Evolutionary conservation across 1,140 invertebrate species (phyloP).

Genomic region (Matsumurasca onukii): DNA sequence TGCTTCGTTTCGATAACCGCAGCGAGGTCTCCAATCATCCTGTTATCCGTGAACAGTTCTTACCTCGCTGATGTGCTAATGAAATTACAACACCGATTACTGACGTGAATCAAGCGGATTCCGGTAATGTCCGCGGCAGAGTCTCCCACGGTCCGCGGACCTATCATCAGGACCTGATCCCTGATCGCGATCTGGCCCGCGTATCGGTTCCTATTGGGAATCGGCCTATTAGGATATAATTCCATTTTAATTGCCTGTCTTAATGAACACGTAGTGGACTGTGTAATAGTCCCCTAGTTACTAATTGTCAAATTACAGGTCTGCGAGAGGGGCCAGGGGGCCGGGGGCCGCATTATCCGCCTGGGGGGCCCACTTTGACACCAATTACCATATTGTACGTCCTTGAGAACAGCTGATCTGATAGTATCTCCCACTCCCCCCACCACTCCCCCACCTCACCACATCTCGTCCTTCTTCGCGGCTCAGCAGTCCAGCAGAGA

Average conservation of each 20-base stretch:
- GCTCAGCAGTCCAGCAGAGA: not conserved
- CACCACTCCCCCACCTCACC: no score
- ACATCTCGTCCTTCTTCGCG: not conserved
- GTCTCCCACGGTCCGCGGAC: not conserved
- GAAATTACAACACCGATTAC: no score
- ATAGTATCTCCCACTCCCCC: not conserved
- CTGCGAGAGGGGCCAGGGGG: not conserved
- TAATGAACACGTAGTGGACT: conserved; percentile 17
- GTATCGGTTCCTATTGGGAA: not conserved
- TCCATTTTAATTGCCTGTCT: conserved; percentile 19
- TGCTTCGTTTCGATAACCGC: no score
- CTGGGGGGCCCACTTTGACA: conserved; percentile 17
- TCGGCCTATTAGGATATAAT: conserved; percentile 20
- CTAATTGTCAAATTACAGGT: conserved; percentile 28
- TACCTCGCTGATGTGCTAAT: no score
- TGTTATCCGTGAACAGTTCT: no score
- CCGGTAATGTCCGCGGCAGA: no score
- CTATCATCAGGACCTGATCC: no score
- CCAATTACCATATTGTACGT: conserved; percentile 12
- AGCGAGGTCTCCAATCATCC: no score
- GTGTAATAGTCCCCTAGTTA: conserved; percentile 5
- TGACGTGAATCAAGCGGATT: no score
- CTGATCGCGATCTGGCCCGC: conserved; percentile 13
- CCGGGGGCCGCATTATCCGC: conserved; percentile 3
- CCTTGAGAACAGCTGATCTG: conserved; percentile 19